Conservation (phyloP, 2,888 invertebrate species). For the Platypus cylindrus region DNA sequence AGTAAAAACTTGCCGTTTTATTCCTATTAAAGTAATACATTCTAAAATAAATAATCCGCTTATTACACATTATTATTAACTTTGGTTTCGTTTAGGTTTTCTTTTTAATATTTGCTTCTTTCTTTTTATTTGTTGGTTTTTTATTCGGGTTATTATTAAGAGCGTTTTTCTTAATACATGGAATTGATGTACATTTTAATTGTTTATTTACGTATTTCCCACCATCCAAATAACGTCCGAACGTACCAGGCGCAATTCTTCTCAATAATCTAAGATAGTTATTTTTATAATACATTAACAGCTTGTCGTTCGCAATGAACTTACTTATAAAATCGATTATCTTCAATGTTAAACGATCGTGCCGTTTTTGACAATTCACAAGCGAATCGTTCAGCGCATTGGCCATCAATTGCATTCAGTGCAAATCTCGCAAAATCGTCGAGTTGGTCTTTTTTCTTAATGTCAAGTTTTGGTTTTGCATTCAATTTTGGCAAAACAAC, state of each 20-base stretch:
- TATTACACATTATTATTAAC: constrained; percentile 13
- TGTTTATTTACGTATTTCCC: constrained; percentile 29
- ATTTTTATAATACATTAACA: not conserved
- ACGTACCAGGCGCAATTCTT: constrained; percentile 27
- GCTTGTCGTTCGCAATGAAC: constrained; percentile 11
- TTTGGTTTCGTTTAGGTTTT: constrained; percentile 22
- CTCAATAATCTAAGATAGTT: constrained; percentile 28
- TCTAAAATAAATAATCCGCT: constrained; percentile 9
- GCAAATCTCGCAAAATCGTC: constrained; percentile 33
- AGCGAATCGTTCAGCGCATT: constrained; percentile 35
- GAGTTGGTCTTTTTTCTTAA: constrained; percentile 21
- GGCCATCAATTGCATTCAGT: constrained; percentile 36
- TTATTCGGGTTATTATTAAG: constrained; percentile 11
- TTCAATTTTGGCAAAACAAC: constrained; percentile 39
- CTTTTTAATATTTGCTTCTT: constrained; percentile 17
- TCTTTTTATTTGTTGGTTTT: constrained; percentile 13
- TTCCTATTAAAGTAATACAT: constrained; percentile 23
- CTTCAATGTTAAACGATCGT: constrained; percentile 28
- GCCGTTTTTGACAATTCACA: constrained; percentile 37
- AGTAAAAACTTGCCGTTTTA: too few relatives aligned
- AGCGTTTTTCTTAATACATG: constrained; percentile 25
- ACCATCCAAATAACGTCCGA: constrained; percentile 29
- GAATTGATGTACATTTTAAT: constrained; percentile 31
- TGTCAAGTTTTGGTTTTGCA: constrained; percentile 21
- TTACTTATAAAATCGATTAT: constrained; percentile 34